These are phyloP conservation scores for Conus ventricosus DNA, from an alignment of 1,140 invertebrate genomes.

Conservation along the genomic window DNA sequence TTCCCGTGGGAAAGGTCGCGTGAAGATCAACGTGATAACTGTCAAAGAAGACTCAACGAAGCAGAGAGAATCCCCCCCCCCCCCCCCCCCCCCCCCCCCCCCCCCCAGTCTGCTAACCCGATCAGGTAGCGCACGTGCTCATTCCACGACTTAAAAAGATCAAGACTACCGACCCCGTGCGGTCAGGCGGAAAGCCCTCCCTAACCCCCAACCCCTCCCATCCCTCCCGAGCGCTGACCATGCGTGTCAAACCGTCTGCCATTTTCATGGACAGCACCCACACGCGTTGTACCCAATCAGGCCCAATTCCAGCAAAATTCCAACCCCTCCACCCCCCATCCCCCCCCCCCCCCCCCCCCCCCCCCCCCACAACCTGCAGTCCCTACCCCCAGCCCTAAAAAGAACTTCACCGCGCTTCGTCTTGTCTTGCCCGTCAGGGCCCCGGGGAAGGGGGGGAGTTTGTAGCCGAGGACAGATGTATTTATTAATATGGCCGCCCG, in stretches of 20 bases:
- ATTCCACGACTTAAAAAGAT: background rate
- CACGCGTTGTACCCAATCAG: background rate
- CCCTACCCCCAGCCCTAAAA: background rate
- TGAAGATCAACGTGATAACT: background rate
- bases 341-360: background rate
- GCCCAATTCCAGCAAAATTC: background rate
- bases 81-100: background rate
- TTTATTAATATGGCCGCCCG: conserved; percentile 33
- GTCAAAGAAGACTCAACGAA: background rate
- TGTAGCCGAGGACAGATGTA: conserved; percentile 15
- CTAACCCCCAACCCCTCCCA: background rate
- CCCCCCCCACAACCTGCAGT: no score
- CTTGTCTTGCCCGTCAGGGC: background rate
- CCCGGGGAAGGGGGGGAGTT: background rate
- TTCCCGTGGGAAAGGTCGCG: no score
- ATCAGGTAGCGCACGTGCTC: conserved; percentile 2
- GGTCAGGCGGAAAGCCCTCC: background rate
- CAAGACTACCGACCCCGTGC: background rate
- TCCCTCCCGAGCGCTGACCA: background rate
- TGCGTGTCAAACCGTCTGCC: background rate
- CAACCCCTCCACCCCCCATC: background rate
- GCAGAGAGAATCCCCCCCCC: background rate
- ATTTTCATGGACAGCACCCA: background rate
- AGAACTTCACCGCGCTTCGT: background rate
- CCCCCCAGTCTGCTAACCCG: background rate